Base-by-base conservation (phyloP, 2,797 vertebrate genomes). In the Peromyscus melanophrys region DNA sequence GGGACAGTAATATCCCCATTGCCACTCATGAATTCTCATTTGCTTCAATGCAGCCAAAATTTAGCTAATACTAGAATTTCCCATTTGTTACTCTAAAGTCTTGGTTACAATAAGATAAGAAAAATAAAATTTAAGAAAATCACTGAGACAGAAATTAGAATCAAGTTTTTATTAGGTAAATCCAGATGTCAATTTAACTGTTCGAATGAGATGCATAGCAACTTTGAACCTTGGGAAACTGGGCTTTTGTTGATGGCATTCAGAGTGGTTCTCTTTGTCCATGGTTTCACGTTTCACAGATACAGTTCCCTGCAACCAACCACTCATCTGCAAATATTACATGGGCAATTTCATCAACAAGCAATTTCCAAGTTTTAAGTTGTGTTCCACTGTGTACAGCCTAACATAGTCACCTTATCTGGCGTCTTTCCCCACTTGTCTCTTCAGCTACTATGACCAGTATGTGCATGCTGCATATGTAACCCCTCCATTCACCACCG, bases 181-280 rank as follows among this genome's bases (percentile, higher is more conserved):
- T 55, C 4, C 2, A 83, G 4, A 23, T 23, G 85, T 67, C 34
- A 67, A 34, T n/a, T n/a, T n/a, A 75, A 43, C 6, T 21, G 6
- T 87, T 13, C 0, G 11, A 21, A 52, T 49, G 13, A 73, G 19
- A 67, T 71, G 5, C 3, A 4, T 14, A 80, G 0, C 0, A 90
- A 69, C 10, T 25, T 76, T 67, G 81, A 80, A 49, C 7, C 2
- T 43, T 59, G 46, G 3, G 14, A 82, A 34, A 55, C 0, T 3
- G 27, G 59, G 1, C 4, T n/a, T 93, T 69, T 75, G 55, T 23
- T 46, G 10, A 29, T 43, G 17, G 4, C 13, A 85, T 3, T 69
- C 21, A n/a, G 13, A 16, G 1, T n/a, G 6, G 4, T 37, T 0
- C 10, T 13, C 37, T 10, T 55, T 10, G 2, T 23, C 10, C 0